Evolutionary conservation across 2,888 invertebrate species (phyloP).

Genomic region (Stratiomys singularior): DNA sequence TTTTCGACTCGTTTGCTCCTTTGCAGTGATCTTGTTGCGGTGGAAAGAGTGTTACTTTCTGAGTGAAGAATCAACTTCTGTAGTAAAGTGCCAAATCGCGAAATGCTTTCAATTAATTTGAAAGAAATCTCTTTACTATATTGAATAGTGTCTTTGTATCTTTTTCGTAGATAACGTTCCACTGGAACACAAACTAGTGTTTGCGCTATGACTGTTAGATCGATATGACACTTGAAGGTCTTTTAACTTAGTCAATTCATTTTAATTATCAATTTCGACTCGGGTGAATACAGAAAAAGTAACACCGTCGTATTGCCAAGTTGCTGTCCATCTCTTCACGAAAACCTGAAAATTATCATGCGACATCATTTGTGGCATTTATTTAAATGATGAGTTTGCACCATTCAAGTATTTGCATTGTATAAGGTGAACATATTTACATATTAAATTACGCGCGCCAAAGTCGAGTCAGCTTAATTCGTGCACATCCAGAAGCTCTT

Average conservation of each 20-base stretch:
- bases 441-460: background rate
- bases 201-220: background rate
- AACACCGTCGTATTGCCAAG: too few species aligned
- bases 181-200: background rate
- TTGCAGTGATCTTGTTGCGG: background rate
- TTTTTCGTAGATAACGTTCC: background rate
- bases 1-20: background rate
- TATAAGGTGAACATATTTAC: slow-evolving; percentile 1
- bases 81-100: background rate
- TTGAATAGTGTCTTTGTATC: slow-evolving; percentile 10
- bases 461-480: slow-evolving; percentile 11
- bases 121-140: slow-evolving; percentile 1
- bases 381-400: background rate
- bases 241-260: background rate
- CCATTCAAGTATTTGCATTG: background rate
- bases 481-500: slow-evolving; percentile 26
- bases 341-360: background rate
- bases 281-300: too few species aligned
- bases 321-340: too few species aligned
- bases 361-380: background rate
- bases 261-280: background rate
- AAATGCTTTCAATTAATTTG: background rate
- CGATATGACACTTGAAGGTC: background rate
- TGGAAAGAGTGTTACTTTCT: background rate
- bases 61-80: background rate